Evolutionary conservation across 2,113 vertebrate species (phyloP), one percentile per base, ranked within the genome.

Genomic region (Labeo rohita): DNA sequence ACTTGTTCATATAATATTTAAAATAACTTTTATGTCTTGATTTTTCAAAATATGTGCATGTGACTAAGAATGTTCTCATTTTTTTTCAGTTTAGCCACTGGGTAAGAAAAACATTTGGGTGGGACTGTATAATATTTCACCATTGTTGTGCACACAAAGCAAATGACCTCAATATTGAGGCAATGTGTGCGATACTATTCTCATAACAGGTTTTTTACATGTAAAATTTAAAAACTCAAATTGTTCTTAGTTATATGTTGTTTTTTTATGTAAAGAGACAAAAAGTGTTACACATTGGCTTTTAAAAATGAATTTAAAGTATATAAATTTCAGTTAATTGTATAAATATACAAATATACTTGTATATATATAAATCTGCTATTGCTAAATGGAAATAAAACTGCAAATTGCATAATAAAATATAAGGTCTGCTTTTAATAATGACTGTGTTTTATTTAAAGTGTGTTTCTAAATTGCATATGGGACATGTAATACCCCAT

Each of bases 131-230:
- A 75, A 85, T 84, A 70, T 81, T 83, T 63, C 83, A 78, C 74
- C 39, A 83, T 88, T 88, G 74, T 90, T 83, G 50, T 34, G 8
- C 50, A 56, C 78, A 87, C 86, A 87, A 89, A 80, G 63, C 79
- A 65, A 23, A 54, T 88, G 82, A 85, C 87, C 85, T 88, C 34
- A 74, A 84, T 89, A 52, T 9, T 84, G 82, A 66, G 59, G 52
- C 43, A 18, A 72, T n/a, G n/a, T 66, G 49, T 56, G 49, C 10
- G 72, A 87, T 79, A 79, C 11, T 61, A 4, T 45, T 54, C 49
- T 16, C 21, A 68, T 66, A 28, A 66, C 8, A 75, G n/a, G 2
- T 74, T 12, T 79, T 68, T 70, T 13, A 66, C 18, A 65, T 66
- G 47, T n/a, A 36, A 66, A 66, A 52, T 36, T 68, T 82, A 16